These are phyloP conservation scores for Galaxias olidus DNA, from an alignment of 2,797 vertebrate genomes.

Conservation along the genomic window DNA sequence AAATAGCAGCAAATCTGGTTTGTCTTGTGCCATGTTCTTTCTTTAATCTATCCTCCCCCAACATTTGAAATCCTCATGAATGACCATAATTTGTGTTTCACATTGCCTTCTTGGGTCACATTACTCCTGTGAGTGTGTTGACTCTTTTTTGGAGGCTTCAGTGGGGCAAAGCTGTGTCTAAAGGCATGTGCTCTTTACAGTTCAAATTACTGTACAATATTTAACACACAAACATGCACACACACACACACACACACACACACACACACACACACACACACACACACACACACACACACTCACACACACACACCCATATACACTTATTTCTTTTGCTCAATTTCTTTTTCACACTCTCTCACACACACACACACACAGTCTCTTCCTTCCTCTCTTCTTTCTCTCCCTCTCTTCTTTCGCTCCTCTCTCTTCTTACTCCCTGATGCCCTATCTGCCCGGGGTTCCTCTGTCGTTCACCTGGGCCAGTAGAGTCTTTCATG, in stretches of 20 bases:
- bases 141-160: no score
- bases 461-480: constrained; percentile 32
- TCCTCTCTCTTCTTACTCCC: constrained; percentile 4
- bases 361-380: background rate
- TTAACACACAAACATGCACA: background rate
- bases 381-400: no score
- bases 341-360: background rate
- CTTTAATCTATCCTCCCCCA: no score
- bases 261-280: background rate
- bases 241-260: background rate
- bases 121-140: background rate
- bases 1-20: no score
- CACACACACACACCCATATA: background rate
- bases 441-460: constrained; percentile 24
- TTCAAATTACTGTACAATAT: constrained; percentile 3
- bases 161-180: background rate
- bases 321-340: no score
- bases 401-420: background rate
- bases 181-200: background rate
- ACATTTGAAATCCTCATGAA: no score
- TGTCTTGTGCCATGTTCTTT: no score
- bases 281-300: background rate
- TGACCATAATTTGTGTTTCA: no score
- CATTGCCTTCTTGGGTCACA: background rate
- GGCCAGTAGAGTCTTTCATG: constrained; percentile 44